A percentile compares a stretch with the other conserved stretches of the same genome.
Conservation (phyloP, 1,140 invertebrate genomes). For the Penaeus vannamei region DNA sequence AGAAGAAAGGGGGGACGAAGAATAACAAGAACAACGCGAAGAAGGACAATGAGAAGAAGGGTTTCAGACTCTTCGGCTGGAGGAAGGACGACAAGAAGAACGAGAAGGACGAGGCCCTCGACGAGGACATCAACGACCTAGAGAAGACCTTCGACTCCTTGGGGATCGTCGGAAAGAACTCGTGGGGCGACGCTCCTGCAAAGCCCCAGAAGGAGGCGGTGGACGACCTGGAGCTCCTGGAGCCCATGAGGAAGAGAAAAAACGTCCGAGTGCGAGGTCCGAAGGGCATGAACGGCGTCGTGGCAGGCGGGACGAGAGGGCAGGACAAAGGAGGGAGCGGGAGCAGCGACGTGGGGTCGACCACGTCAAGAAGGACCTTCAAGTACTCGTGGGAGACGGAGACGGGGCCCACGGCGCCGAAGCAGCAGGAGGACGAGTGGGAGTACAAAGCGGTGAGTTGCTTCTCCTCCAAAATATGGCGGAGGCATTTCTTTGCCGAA, state of each 20-base stretch:
- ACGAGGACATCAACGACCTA: slow-evolving; percentile 51
- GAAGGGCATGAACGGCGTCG: not conserved
- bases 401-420: not conserved
- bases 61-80: slow-evolving; percentile 57
- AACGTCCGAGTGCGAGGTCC: slow-evolving; percentile 19
- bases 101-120: slow-evolving; percentile 37
- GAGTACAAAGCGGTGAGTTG: slow-evolving; percentile 60
- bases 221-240: slow-evolving; percentile 44
- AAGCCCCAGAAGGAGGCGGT: not conserved
- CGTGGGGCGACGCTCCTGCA: slow-evolving; percentile 21
- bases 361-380: slow-evolving; percentile 51
- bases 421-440: slow-evolving; percentile 58
- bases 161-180: slow-evolving; percentile 56
- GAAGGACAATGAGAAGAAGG: slow-evolving; percentile 38
- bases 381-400: slow-evolving; percentile 58
- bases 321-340: not conserved
- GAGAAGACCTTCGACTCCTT: slow-evolving; percentile 64
- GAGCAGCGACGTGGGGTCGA: not conserved
- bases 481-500: no score
- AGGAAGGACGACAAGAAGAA: slow-evolving; percentile 51
- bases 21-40: slow-evolving; percentile 1
- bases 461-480: not conserved
- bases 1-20: slow-evolving; percentile 27
- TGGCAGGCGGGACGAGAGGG: not conserved
- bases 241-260: slow-evolving; percentile 59